Base-by-base conservation (phyloP, 2,113 vertebrate genomes). In the Ornithorhynchus anatinus region DNA sequence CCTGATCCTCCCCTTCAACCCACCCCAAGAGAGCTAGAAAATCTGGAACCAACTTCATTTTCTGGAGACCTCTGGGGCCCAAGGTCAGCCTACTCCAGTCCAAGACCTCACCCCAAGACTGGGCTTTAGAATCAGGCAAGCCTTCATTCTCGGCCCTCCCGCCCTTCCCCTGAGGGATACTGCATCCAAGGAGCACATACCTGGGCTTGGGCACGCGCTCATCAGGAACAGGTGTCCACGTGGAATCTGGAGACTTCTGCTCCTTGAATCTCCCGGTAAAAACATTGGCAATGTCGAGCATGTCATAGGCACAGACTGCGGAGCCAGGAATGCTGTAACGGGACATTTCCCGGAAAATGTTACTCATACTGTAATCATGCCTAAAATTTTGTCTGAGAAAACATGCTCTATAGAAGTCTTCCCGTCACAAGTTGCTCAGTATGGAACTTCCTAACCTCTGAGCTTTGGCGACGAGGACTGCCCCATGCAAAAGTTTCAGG, bases 181-280 rank as follows among this genome's bases (percentile, higher is more conserved):
- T n/a, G n/a, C n/a, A n/a, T n/a, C n/a, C n/a, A n/a, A n/a, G n/a
- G 3, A 23, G 51, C 56, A 79, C 23, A 0, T 95, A 98, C 98
- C 98, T 98, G 78, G 97, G 98, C 72, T 95, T 98, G 58, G 98
- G 97, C 84, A 99, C 96, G 79, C 90, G 93, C 32, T 99, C 98
- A 23, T 99, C 98, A 36, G 98, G 96, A 84, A 99, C 96, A 40
- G 97, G 96, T 3, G 97, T 99, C 97, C 97, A 99, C 35, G 97
- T 98, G 64, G 97, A 98, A 83, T 99, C 97, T 2, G 96, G 94
- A 60, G 97, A 98, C 89, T 99, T 99, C 87, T 99, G 97, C 61
- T 99, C 97, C 88, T 99, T 99, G 93, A 99, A 99, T 82, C 98
- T 95, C 37, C 98, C 97, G 20, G 96, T 97, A 82, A 99, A 99